These are phyloP conservation scores for Montipora cactus DNA, from an alignment of 64 coral and sea anemone genomes.

Conservation along the genomic window DNA sequence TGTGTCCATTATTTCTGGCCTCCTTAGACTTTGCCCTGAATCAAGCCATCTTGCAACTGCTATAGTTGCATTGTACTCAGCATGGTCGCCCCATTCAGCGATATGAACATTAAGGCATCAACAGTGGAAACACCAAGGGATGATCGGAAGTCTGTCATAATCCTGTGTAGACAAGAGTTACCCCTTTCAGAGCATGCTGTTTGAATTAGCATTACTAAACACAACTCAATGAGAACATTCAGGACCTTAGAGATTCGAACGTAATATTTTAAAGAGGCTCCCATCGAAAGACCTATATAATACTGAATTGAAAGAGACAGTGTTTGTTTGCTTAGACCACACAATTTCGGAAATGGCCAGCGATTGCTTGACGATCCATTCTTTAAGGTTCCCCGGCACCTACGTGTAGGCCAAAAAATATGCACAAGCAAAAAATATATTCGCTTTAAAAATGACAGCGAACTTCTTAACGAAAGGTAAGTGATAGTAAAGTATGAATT, in stretches of 20 bases:
- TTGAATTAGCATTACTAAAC: slow-evolving; percentile 36
- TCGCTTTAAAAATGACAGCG: slow-evolving; percentile 3
- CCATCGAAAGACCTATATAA: neutral
- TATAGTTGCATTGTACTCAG: slow-evolving; percentile 29
- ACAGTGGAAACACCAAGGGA: slow-evolving; percentile 48
- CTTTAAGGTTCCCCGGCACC: neutral
- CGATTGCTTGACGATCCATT: slow-evolving; percentile 12
- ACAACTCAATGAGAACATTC: slow-evolving; percentile 42
- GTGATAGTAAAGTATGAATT: slow-evolving; percentile 8
- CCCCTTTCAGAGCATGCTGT: slow-evolving; percentile 52
- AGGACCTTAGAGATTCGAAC: slow-evolving; percentile 15
- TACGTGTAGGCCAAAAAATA: slow-evolving; percentile 17
- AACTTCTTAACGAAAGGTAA: neutral
- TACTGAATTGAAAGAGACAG: neutral
- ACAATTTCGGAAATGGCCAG: slow-evolving; percentile 5
- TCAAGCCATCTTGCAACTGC: slow-evolving; percentile 41
- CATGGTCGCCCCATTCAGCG: slow-evolving; percentile 4
- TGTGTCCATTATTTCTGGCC: too few species aligned
- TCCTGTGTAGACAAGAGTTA: slow-evolving; percentile 43
- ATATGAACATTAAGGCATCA: slow-evolving; percentile 48
- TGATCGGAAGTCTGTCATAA: slow-evolving; percentile 56
- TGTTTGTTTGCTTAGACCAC: slow-evolving; percentile 2
- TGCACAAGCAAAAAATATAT: neutral
- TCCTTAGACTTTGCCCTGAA: neutral
- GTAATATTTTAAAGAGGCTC: slow-evolving; percentile 8